Base-by-base conservation (phyloP, 2,113 vertebrate species). In the Psephotus haematonotus region DNA sequence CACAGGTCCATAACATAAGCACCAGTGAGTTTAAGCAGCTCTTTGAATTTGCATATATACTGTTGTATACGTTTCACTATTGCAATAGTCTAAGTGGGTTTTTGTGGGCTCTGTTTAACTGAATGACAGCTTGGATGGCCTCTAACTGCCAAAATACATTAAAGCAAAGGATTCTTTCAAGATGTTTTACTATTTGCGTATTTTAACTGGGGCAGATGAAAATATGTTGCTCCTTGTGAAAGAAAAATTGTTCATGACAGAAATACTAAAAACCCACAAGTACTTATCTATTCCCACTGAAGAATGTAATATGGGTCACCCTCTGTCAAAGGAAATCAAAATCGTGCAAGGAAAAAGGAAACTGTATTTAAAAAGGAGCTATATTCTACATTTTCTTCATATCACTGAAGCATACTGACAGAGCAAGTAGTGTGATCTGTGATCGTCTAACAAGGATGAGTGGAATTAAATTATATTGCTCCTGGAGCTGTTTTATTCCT, bases 261-360 rank as follows among this genome's bases (percentile, higher is more conserved):
- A 53, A 96, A 77, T 91, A 69, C 33, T 93, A 37, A 95, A 86
- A 94, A 3, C 2, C 44, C 20, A 82, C 33, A 90, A 88, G 22
- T 80, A 72, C 59, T 94, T 93, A 49, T 18, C 29, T 86, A 14
- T 95, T 97, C 70, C 41, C 75, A 41, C n/a, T 28, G 79, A 92
- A 88, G 63, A 86, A 80, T 49, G 18, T 28, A 90, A 94, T 95
- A 76, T 74, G 25, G 79, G 79, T 94, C 85, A 86, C 17, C 10
- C 11, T 78, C 70, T 86, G 59, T 79, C 71, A 44, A 90, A 88
- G 35, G 53, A 85, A 92, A 77, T 90, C 70, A 72, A 87, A 92
- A 37, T 65, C 2, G 3, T 70, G 49, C 59, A 72, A 82, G 63
- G 31, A 83, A 76, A 88, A 93, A 88, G 27, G 33, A 76, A 92